These are phyloP conservation scores for Parasteatoda lunata DNA, from an alignment of 2,888 invertebrate genomes.

Conservation along the genomic window DNA sequence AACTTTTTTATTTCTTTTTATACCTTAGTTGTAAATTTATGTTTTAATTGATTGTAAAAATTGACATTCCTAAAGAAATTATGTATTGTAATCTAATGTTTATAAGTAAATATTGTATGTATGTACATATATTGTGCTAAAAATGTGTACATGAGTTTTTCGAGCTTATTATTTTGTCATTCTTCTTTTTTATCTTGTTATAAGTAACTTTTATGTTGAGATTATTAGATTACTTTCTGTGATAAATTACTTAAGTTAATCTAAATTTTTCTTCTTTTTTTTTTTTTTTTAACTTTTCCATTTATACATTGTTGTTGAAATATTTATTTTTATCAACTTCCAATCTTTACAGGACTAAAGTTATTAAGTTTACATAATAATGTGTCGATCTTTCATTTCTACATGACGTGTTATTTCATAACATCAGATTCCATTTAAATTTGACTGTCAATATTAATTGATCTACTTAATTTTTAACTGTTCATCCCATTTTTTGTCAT, in stretches of 20 bases:
- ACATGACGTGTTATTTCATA: no score
- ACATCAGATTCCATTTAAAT: no score
- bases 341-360: no score
- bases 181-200: conserved; percentile 31
- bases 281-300: conserved; percentile 25
- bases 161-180: conserved; percentile 60
- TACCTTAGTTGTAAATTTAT: no score
- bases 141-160: conserved; percentile 41
- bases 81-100: conserved; percentile 37
- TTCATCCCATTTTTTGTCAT: background rate
- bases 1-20: no score
- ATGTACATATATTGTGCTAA: conserved; percentile 32
- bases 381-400: no score
- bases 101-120: conserved; percentile 45
- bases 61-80: conserved; percentile 38
- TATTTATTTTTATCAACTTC: no score
- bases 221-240: conserved; percentile 52
- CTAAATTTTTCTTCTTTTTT: conserved; percentile 23
- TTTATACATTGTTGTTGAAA: background rate
- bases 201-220: conserved; percentile 43
- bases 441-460: no score
- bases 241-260: conserved; percentile 51
- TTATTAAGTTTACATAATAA: no score
- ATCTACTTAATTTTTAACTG: background rate
- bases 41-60: background rate